These are phyloP conservation scores for Beaufortia kweichowensis DNA, from an alignment of 2,113 vertebrate genomes.

Conservation along the genomic window DNA sequence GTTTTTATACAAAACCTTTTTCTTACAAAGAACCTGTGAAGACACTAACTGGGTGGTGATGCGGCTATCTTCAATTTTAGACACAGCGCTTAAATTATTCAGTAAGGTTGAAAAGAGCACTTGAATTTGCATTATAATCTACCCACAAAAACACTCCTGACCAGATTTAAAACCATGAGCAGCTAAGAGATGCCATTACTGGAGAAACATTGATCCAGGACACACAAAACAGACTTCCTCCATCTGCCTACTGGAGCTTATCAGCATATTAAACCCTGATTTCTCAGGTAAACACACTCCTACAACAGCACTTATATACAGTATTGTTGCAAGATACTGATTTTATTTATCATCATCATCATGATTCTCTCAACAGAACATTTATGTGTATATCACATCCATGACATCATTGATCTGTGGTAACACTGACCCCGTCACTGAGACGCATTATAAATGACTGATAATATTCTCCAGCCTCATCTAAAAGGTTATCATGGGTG, in stretches of 20 bases:
- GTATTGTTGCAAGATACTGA: no score
- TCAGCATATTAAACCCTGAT: no score
- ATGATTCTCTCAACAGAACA: not conserved
- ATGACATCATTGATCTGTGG: not conserved
- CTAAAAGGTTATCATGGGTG: slow-evolving; percentile 20
- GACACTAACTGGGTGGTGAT: no score
- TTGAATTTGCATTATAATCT: slow-evolving; percentile 4
- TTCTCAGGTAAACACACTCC: no score
- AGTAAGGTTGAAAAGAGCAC: not conserved
- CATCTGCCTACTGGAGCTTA: no score
- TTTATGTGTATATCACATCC: not conserved
- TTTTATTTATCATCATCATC: no score
- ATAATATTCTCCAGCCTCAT: not conserved
- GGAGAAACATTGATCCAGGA: not conserved
- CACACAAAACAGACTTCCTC: no score
- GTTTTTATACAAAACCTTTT: no score
- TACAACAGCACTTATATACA: no score
- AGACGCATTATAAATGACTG: not conserved
- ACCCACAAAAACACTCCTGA: slow-evolving; percentile 15
- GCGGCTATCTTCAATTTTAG: no score
- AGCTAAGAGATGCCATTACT: slow-evolving; percentile 1
- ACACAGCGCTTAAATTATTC: not conserved
- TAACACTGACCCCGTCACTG: not conserved
- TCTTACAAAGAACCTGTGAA: no score
- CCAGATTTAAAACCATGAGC: not conserved